Evolutionary conservation across 2,888 invertebrate genomes (phyloP).

Genomic region (Netelia fuscicornis): DNA sequence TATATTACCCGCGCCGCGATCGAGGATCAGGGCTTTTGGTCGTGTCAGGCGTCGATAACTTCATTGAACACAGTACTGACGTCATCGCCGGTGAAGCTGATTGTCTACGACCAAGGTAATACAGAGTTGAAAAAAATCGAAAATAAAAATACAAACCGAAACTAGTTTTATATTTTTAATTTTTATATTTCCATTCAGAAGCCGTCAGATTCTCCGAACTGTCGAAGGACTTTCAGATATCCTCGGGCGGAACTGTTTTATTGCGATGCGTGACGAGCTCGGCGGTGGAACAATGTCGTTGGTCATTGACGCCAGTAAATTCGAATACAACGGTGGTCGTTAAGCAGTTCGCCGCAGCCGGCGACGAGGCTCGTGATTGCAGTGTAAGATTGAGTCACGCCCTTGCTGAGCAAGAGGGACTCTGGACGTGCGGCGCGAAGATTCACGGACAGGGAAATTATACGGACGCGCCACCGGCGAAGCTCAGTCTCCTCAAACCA

Average conservation of each 20-base stretch:
- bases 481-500: constrained; percentile 83
- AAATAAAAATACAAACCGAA: no score
- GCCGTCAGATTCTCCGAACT: constrained; percentile 82
- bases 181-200: constrained; percentile 71
- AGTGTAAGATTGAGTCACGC: constrained; percentile 82
- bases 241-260: constrained; percentile 80
- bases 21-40: constrained; percentile 82
- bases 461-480: constrained; percentile 82
- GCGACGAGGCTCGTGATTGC: constrained; percentile 82
- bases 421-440: constrained; percentile 83
- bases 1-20: constrained; percentile 73
- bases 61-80: constrained; percentile 76
- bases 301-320: constrained; percentile 82
- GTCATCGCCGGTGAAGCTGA: constrained; percentile 77
- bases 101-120: constrained; percentile 81
- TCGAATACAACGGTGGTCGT: constrained; percentile 82
- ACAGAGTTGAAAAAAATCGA: not conserved
- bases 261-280: constrained; percentile 81
- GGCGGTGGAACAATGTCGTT: constrained; percentile 82
- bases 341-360: constrained; percentile 81
- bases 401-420: constrained; percentile 81
- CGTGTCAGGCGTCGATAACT: constrained; percentile 79
- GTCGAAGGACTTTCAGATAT: constrained; percentile 83
- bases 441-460: constrained; percentile 79
- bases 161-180: not conserved